These are phyloP conservation scores for Megalops atlanticus DNA, from an alignment of 2,113 vertebrate genomes.

Conservation along the genomic window DNA sequence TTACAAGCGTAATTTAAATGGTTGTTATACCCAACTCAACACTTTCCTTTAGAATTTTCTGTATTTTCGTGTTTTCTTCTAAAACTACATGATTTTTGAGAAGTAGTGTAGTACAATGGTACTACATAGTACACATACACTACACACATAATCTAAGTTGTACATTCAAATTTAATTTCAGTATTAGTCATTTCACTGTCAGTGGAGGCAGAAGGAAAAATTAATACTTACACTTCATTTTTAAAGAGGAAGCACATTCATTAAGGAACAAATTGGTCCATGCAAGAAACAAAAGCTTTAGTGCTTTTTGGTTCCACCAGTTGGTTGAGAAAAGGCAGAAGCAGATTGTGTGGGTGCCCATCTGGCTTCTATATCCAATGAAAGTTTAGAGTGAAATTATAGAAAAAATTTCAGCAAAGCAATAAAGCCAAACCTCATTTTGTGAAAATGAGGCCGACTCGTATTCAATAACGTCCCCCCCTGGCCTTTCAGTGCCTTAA, in stretches of 20 bases:
- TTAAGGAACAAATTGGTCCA: background rate
- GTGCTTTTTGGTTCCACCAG: background rate
- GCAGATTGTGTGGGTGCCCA: background rate
- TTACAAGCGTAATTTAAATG: no score
- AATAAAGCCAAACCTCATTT: background rate
- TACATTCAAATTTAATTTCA: no score
- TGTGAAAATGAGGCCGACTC: constrained; percentile 12
- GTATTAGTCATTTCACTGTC: no score
- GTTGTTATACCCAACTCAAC: no score
- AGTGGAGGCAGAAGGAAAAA: no score
- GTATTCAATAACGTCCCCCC: constrained; percentile 1
- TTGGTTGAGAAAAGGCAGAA: background rate
- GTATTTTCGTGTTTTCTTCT: background rate
- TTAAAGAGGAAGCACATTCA: background rate
- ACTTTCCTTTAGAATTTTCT: no score
- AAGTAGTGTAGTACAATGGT: background rate
- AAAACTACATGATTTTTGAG: background rate
- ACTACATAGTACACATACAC: no score
- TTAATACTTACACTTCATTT: background rate
- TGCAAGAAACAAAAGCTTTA: background rate
- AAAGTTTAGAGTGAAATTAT: background rate
- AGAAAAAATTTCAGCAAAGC: background rate
- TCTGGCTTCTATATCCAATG: background rate
- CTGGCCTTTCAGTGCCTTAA: constrained; percentile 19
- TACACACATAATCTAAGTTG: no score